Percentiles rank a stretch among this genome's conserved stretches.
Conservation (phyloP, 2,888 invertebrate species). For the Anarsia innoxiella region DNA sequence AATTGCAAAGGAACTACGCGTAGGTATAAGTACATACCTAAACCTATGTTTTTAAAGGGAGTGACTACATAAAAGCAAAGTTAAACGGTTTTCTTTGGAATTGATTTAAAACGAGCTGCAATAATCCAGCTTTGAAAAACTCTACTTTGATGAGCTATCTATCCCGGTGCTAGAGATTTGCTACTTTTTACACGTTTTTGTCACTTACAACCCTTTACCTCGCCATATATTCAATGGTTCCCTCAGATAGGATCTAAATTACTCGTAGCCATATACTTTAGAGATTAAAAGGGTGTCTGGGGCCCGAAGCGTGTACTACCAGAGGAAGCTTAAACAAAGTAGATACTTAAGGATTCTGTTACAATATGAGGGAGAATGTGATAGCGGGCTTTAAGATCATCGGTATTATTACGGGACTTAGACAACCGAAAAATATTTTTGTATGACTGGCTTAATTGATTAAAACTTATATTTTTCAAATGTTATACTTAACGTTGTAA, state of each 20-base stretch:
- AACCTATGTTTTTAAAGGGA: no score
- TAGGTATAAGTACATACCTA: no score
- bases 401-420: no score
- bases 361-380: no score
- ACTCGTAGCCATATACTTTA: conserved; percentile 61
- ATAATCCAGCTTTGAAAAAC: conserved; percentile 12
- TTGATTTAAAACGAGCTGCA: conserved; percentile 5
- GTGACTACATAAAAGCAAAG: no score
- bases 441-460: no score
- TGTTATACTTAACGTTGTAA: not conserved
- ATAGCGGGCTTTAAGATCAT: no score
- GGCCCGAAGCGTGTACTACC: conserved; percentile 40
- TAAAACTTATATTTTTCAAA: no score
- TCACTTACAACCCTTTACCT: conserved; percentile 49
- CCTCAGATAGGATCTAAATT: conserved; percentile 67
- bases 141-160: conserved; percentile 29
- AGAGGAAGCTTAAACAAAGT: conserved; percentile 17
- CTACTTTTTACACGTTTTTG: conserved; percentile 44
- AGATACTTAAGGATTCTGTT: no score
- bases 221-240: conserved; percentile 52
- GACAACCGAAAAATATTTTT: no score
- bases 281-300: conserved; percentile 70
- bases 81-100: not conserved
- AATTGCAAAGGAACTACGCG: no score
- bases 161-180: conserved; percentile 40